Evolutionary conservation across 2,888 invertebrate species (phyloP).

Genomic region (Cyclophora albipunctata): DNA sequence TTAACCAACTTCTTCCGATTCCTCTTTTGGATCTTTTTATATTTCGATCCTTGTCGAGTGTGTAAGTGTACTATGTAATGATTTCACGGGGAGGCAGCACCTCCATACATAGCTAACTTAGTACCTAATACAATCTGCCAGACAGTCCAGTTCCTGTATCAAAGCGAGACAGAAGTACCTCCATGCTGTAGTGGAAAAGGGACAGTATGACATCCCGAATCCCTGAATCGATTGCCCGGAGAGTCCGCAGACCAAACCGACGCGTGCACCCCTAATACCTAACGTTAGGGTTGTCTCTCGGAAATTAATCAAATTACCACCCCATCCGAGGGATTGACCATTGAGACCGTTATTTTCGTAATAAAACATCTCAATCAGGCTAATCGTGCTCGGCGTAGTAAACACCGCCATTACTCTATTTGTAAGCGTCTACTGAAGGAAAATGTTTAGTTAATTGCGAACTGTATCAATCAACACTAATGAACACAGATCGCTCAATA

Average conservation of each 20-base stretch:
- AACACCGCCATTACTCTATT: no score
- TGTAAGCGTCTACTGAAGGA: no score
- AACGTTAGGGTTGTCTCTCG: constrained; percentile 41
- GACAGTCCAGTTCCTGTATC: constrained; percentile 39
- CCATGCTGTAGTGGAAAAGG: constrained; percentile 34
- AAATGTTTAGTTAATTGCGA: no score
- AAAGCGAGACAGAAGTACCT: constrained; percentile 30
- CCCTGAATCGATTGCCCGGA: constrained; percentile 56
- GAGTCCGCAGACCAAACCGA: constrained; percentile 31
- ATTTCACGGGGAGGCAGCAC: no score
- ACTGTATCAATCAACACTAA: no score
- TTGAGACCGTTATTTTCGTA: background rate
- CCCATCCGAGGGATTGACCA: constrained; percentile 11
- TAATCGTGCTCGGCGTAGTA: no score
- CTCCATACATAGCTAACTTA: background rate
- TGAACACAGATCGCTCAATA: no score
- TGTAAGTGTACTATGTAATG: no score
- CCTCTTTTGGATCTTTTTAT: no score
- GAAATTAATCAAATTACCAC: constrained; percentile 27
- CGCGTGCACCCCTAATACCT: constrained; percentile 50
- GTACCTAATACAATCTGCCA: constrained; percentile 49
- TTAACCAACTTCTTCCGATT: no score
- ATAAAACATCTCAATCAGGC: background rate
- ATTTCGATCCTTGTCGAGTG: no score
- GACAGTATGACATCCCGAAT: constrained; percentile 50